Evolutionary conservation across 2,797 vertebrate genomes (phyloP).

Genomic region (Nothura maculosa): DNA sequence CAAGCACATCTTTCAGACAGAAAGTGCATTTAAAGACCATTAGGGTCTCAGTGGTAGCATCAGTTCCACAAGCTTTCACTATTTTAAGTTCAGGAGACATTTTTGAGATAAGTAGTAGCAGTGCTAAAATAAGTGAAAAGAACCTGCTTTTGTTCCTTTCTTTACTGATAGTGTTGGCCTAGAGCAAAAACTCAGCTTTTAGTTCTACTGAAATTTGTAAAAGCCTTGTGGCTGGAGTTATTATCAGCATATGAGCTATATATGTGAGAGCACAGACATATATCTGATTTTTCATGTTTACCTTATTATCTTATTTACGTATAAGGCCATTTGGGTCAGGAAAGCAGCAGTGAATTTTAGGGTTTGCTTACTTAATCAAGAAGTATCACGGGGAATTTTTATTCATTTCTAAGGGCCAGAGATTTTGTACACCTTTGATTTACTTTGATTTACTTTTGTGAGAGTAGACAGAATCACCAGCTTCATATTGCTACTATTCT

Average conservation of each 20-base stretch:
- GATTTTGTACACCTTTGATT: neutral
- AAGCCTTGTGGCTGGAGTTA: neutral
- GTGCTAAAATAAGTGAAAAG: neutral
- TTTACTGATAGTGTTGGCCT: neutral
- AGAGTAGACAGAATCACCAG: neutral
- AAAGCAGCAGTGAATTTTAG: neutral
- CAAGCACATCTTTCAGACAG: neutral
- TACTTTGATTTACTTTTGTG: neutral
- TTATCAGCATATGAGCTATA: neutral
- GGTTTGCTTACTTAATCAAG: neutral
- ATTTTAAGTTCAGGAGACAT: neutral
- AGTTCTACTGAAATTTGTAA: neutral
- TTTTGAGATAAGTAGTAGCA: neutral
- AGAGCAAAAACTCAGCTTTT: neutral
- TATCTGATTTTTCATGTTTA: neutral
- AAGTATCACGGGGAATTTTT: neutral
- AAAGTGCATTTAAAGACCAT: neutral
- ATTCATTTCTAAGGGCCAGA: neutral
- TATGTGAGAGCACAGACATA: neutral
- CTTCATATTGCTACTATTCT: neutral
- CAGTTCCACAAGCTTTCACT: neutral
- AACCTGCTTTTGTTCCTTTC: neutral
- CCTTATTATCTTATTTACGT: neutral
- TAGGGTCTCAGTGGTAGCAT: neutral
- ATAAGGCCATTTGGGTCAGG: neutral